Conservation (phyloP, 1,140 invertebrate genomes). For the Bicyclus anynana region DNA sequence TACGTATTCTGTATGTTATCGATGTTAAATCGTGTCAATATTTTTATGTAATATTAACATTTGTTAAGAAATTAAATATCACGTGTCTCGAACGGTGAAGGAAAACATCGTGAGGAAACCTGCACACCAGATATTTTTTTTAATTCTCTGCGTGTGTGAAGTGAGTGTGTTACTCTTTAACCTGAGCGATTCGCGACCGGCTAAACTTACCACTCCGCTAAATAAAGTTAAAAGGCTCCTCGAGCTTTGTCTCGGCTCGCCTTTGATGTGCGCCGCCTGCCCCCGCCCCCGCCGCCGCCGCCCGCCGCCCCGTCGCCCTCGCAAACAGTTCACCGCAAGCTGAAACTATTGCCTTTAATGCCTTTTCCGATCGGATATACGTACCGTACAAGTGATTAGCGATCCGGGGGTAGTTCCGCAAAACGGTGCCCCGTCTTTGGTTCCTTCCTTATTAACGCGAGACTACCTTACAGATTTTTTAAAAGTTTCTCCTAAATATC, state of each 20-base stretch:
- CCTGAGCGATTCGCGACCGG: constrained; percentile 75
- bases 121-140: too few relatives aligned
- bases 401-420: constrained; percentile 38
- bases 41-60: too few relatives aligned
- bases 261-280: constrained; percentile 66
- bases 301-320: constrained; percentile 24
- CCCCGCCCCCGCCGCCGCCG: constrained; percentile 37
- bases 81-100: too few relatives aligned
- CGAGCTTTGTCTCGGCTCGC: constrained; percentile 70
- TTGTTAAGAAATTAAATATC: too few relatives aligned
- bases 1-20: constrained; percentile 14
- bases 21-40: constrained; percentile 1
- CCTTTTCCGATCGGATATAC: constrained; percentile 63
- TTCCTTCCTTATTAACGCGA: too few relatives aligned
- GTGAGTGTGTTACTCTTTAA: constrained; percentile 77
- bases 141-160: too few relatives aligned
- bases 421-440: constrained; percentile 48
- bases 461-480: too few relatives aligned
- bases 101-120: too few relatives aligned
- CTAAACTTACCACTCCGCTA: constrained; percentile 77
- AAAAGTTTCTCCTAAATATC: too few relatives aligned
- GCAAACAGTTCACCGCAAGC: constrained; percentile 71
- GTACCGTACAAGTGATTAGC: constrained; percentile 62
- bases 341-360: constrained; percentile 71
- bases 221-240: constrained; percentile 77